phyloP scores from a whole-genome alignment of 2,888 invertebrate species.

The Pinctada fucata region DNA sequence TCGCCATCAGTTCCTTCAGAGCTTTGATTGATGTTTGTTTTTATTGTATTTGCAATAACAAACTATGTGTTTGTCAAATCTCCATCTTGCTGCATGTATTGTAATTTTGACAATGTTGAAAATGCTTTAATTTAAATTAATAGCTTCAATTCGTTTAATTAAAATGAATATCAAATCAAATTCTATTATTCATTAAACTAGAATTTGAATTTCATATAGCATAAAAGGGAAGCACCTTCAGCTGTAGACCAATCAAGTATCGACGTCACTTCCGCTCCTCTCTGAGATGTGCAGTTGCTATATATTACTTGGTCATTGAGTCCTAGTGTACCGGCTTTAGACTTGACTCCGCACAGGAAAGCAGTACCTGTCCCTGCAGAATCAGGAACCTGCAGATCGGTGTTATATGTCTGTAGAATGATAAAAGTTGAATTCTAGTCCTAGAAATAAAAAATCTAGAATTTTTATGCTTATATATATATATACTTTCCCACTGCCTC shows the following conservation, averaged over 20 bases:
- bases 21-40: too few relatives aligned
- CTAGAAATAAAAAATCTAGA: background rate
- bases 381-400: conserved; percentile 91
- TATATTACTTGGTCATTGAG: conserved; percentile 83
- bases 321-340: conserved; percentile 88
- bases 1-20: too few relatives aligned
- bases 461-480: background rate
- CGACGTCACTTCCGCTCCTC: conserved; percentile 39
- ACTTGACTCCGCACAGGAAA: conserved; percentile 89
- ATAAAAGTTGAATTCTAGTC: background rate
- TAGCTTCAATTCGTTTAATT: background rate
- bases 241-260: conserved; percentile 48
- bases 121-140: too few relatives aligned
- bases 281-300: conserved; percentile 80
- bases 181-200: background rate
- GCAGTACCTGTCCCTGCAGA: conserved; percentile 94
- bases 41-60: too few relatives aligned
- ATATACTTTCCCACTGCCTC: background rate
- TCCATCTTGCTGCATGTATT: too few relatives aligned
- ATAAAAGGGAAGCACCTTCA: conserved; percentile 37
- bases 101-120: too few relatives aligned
- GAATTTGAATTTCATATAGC: background rate
- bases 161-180: background rate
- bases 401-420: conserved; percentile 86
- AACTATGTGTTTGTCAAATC: too few relatives aligned